Evolutionary conservation across 2,888 invertebrate genomes (phyloP).

Genomic region (Augochlorella aurata): DNA sequence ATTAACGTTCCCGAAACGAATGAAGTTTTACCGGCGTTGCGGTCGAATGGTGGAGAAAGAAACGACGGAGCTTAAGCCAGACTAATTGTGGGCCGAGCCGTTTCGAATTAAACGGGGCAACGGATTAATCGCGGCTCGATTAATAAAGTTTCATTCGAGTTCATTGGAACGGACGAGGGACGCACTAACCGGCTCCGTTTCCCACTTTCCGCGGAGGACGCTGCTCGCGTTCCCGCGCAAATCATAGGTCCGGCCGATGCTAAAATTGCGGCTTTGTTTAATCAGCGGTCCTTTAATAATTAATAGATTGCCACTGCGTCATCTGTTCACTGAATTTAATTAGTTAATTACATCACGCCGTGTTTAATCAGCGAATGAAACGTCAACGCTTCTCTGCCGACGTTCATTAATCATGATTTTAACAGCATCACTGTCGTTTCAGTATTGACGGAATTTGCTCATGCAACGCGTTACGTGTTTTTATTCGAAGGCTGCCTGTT

Average conservation of each 20-base stretch:
- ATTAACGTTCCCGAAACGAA: constrained; percentile 46
- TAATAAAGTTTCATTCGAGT: constrained; percentile 32
- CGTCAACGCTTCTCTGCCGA: background rate
- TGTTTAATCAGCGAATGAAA: background rate
- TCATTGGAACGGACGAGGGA: background rate
- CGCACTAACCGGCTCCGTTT: background rate
- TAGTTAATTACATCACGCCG: background rate
- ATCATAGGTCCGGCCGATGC: background rate
- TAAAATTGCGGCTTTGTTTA: background rate
- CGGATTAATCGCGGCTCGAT: constrained; percentile 35
- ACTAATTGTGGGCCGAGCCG: constrained; percentile 37
- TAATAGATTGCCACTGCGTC: background rate
- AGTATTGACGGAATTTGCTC: background rate
- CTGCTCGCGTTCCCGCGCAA: background rate
- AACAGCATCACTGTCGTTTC: background rate
- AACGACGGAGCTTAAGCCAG: constrained; percentile 48
- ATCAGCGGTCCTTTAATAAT: background rate
- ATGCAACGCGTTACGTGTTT: background rate
- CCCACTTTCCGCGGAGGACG: background rate
- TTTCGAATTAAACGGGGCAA: constrained; percentile 26
- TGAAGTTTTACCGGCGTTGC: constrained; percentile 48
- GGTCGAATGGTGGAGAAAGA: constrained; percentile 29
- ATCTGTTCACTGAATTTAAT: background rate
- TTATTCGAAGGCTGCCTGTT: too few relatives aligned
- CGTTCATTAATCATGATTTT: background rate